phyloP scores from a whole-genome alignment of 2,113 vertebrate species.

The Archilochus colubris region DNA sequence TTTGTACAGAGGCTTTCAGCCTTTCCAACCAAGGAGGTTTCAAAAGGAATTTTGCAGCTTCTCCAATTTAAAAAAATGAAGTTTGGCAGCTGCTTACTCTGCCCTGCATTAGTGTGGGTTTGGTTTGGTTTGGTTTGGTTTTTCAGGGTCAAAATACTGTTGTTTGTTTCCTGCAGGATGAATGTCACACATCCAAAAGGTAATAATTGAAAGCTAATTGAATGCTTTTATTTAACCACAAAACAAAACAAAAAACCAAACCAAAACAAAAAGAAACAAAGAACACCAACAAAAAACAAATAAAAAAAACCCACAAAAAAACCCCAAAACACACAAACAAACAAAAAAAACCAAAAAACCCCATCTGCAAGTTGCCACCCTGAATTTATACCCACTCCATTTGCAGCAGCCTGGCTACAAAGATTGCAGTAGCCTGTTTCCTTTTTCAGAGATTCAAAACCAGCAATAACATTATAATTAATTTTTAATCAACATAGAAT shows the following conservation, averaged over 20 bases:
- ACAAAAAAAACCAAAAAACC: too few species aligned
- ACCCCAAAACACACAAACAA: not conserved
- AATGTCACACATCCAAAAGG: not conserved
- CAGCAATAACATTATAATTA: not conserved
- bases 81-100: not conserved
- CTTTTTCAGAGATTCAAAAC: not conserved
- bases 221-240: constrained; percentile 3
- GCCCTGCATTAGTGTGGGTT: not conserved
- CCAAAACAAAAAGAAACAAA: too few species aligned
- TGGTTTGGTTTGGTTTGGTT: not conserved
- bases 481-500: fast-evolving
- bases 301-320: too few species aligned
- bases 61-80: not conserved
- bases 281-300: too few species aligned
- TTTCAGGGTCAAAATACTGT: not conserved
- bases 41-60: constrained; percentile 35
- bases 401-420: not conserved
- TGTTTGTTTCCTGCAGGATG: constrained; percentile 24
- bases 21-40: constrained; percentile 1
- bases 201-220: constrained; percentile 18
- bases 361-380: not conserved
- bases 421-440: not conserved
- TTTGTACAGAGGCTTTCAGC: constrained; percentile 41
- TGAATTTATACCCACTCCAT: not conserved
- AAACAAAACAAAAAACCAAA: too few species aligned